Evolutionary conservation across 2,797 vertebrate species (phyloP), one percentile per base, ranked within the genome.

Genomic region (Alfaro cultratus): DNA sequence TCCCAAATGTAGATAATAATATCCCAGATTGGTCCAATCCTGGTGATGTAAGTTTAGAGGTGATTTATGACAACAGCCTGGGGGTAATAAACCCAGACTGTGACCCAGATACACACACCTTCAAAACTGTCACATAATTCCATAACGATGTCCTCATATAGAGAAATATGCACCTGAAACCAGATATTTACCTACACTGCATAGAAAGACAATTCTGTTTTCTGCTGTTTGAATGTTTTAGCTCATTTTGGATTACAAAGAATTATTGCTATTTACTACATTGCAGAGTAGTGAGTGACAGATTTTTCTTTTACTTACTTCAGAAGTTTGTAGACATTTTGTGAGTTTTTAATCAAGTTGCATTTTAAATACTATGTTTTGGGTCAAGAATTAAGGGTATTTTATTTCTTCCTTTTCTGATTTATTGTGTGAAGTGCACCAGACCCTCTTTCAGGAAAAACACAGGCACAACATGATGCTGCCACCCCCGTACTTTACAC

Each of bases 41-140:
- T 60, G 60, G 71, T 76, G 82, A 87, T 90, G 71, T 77, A 91
- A 91, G 90, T 78, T 75, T 88, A 88, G 73, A 67, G 81, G 81
- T 89, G 87, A 86, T 91, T 88, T 85, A 90, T 77, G 80, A 77
- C 73, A 86, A 74, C 82, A 78, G 73, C 88, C 88, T 10, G 34
- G 29, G 57, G 78, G 89, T 82, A 71, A 34, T 77, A 79, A 88
- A 83, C 73, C 73, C 29, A 76, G 16, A 73, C 68, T 62, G 80
- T 81, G 81, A 87, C 83, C 75, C 81, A 91, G 77, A 79, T 82
- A 81, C 70, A 75, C 60, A 78, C n/a, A 79, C 41, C 70, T n/a
- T 49, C 57, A 74, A 4, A 39, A 31, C 57, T 55, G 57, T 72
- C 49, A 57, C 11, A 51, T 0, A 73, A 12, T 55, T 26, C 51